Base-by-base conservation (phyloP, 2,797 vertebrate genomes). In the Naso thynnoides region DNA sequence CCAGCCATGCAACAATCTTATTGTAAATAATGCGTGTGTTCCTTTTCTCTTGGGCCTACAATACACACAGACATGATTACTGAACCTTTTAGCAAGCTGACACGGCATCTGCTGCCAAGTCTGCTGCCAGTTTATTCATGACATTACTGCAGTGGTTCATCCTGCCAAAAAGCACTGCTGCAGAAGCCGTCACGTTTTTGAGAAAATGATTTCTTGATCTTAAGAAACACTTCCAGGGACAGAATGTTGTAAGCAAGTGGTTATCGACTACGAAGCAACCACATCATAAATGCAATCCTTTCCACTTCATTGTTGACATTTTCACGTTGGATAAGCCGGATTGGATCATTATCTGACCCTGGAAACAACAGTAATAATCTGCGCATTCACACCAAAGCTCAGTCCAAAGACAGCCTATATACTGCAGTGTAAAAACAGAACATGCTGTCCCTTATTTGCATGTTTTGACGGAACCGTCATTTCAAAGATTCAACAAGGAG, bases 401-500 rank as follows among this genome's bases (percentile, higher is more conserved):
- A 3, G 13, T 33, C 38, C 0, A 64, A 33, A 36, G 33, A n/a
- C 0, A 1, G 4, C 5, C n/a, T 16, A 4, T 19, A 33, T n/a
- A 41, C 18, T 42, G 27, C 58, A 26, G 38, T 23, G 56, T 8
- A 5, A 36, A 31, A 31, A 55, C 31, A 8, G 49, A 66, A 45
- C 18, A 21, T 14, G 23, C 27, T 41, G 9, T 53, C 38, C 4
- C 24, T 31, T 7, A 52, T 75, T 33, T 50, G 21, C 58, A 65
- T 50, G 54, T 68, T 78, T 63, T 38, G 56, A 45, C 16, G 29
- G 33, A 11, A 19, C 0, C 19, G 42, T 81, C 58, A 8, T 15
- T 56, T 3, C 39, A 27, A 67, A 76, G 49, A 68, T 24, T n/a
- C n/a, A n/a, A n/a, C n/a, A n/a, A n/a, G n/a, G n/a, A n/a, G n/a